phyloP scores from a whole-genome alignment of 2,888 invertebrate species.

The Eulithis testata region DNA sequence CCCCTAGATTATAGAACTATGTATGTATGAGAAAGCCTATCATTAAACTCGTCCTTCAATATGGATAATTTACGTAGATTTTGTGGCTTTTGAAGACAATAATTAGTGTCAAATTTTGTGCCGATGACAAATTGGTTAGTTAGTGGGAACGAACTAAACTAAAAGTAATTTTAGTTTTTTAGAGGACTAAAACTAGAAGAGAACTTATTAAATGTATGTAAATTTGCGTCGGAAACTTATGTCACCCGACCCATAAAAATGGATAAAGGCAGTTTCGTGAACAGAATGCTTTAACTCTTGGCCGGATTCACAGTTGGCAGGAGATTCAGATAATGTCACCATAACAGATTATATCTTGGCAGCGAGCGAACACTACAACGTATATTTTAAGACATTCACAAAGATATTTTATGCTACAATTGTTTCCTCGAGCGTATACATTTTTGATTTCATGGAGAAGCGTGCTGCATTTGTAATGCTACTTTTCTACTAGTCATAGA shows the following conservation, averaged over 20 bases:
- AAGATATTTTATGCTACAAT: slow-evolving; percentile 57
- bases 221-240: slow-evolving; percentile 30
- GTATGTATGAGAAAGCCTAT: too few relatives aligned
- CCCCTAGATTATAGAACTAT: too few relatives aligned
- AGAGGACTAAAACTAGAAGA: slow-evolving; percentile 1
- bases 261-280: slow-evolving; percentile 57
- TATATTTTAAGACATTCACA: slow-evolving; percentile 66
- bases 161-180: neutral
- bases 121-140: too few relatives aligned
- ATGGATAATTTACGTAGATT: too few relatives aligned
- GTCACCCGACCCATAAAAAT: slow-evolving; percentile 35
- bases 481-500: neutral
- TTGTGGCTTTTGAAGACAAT: too few relatives aligned
- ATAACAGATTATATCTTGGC: slow-evolving; percentile 84
- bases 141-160: neutral
- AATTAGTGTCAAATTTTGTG: too few relatives aligned
- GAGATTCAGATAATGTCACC: slow-evolving; percentile 78
- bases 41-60: too few relatives aligned
- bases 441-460: slow-evolving; percentile 28
- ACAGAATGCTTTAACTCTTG: slow-evolving; percentile 68
- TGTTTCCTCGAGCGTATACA: slow-evolving; percentile 37
- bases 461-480: slow-evolving; percentile 14
- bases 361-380: slow-evolving; percentile 58
- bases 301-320: slow-evolving; percentile 74
- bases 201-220: slow-evolving; percentile 6